phyloP scores from a whole-genome alignment of 2,888 invertebrate genomes.

The Vesta saturnalis region DNA sequence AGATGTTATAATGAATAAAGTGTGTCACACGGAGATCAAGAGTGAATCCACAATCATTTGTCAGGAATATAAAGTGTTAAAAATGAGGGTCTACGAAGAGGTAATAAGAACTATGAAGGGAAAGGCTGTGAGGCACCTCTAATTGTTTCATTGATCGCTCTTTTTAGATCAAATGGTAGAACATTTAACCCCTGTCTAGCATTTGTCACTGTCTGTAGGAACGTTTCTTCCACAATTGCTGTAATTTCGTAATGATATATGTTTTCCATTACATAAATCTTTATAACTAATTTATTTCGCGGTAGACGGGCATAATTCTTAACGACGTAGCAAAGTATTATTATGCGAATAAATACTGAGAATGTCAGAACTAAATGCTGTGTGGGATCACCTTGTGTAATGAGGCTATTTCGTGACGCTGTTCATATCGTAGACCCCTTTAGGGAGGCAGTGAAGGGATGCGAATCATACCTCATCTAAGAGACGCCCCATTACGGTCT shows the following conservation, averaged over 20 bases:
- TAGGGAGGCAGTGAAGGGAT: conserved; percentile 40
- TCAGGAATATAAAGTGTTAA: conserved; percentile 64
- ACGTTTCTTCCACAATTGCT: conserved; percentile 58
- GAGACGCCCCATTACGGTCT: conserved; percentile 43
- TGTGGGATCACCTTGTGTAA: conserved; percentile 55
- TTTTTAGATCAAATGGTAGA: conserved; percentile 57
- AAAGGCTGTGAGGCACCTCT: conserved; percentile 53
- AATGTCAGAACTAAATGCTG: conserved; percentile 72
- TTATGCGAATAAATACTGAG: conserved; percentile 75
- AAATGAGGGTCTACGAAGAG: conserved; percentile 55
- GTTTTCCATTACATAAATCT: conserved; percentile 62
- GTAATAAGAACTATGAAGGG: conserved; percentile 50
- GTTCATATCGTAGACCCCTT: conserved; percentile 47
- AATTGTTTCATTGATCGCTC: conserved; percentile 60
- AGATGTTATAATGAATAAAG: conserved; percentile 45
- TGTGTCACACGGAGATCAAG: conserved; percentile 43
- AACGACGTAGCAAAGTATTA: conserved; percentile 63
- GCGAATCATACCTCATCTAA: conserved; percentile 42
- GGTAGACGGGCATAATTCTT: conserved; percentile 54
- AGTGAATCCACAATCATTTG: conserved; percentile 55
- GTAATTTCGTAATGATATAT: conserved; percentile 61
- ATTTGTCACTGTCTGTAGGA: conserved; percentile 59
- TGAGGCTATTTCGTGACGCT: conserved; percentile 56
- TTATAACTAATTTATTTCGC: conserved; percentile 60
- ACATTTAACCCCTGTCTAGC: conserved; percentile 58